Evolutionary conservation across 2,797 vertebrate genomes (phyloP).

Genomic region (Manis crassicaudata): DNA sequence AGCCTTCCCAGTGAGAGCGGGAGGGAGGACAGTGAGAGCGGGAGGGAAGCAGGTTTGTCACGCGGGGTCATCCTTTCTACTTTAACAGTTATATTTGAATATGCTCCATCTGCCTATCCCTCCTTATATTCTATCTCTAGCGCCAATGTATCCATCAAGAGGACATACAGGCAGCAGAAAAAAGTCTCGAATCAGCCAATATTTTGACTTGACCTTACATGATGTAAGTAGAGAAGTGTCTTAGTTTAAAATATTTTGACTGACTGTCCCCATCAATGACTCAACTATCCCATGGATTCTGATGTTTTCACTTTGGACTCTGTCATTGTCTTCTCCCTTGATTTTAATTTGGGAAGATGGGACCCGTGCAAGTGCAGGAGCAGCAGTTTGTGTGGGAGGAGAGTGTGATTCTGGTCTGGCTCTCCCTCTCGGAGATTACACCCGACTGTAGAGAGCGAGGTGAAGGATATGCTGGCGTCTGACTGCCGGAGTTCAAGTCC

Average conservation of each 20-base stretch:
- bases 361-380: neutral
- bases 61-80: neutral
- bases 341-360: constrained; percentile 5
- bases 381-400: neutral
- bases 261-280: neutral
- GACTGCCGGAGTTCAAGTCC: neutral
- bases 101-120: neutral
- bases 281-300: neutral
- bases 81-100: neutral
- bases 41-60: neutral
- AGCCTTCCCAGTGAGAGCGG: neutral
- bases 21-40: neutral
- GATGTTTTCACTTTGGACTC: neutral
- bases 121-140: neutral
- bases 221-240: neutral
- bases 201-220: neutral
- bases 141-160: neutral
- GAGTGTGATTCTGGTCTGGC: neutral
- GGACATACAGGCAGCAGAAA: neutral
- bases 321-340: neutral
- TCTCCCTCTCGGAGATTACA: neutral
- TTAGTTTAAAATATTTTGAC: constrained; percentile 44
- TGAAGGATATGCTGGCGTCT: neutral
- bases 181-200: neutral
- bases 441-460: no score